Evolutionary conservation across 1,140 invertebrate species (phyloP).

Genomic region (Harlomillsia oculata): DNA sequence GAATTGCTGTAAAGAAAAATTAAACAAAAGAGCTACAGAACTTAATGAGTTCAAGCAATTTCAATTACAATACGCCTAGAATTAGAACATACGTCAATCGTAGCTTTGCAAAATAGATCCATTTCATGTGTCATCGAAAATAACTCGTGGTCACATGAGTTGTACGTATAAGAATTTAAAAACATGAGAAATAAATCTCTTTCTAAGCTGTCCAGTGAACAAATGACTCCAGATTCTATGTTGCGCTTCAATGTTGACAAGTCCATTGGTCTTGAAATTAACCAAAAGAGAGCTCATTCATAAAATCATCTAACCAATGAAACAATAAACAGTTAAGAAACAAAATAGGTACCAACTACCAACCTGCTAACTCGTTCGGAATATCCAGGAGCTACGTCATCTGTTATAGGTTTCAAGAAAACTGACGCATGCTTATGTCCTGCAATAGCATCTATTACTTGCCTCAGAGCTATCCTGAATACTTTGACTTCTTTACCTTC

Average conservation of each 20-base stretch:
- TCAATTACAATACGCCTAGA: no score
- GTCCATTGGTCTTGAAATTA: conserved; percentile 64
- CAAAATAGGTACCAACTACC: neutral
- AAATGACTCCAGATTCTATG: conserved; percentile 72
- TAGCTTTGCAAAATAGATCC: no score
- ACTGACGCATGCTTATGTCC: conserved; percentile 79
- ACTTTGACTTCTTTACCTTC: conserved; percentile 60
- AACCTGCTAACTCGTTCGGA: conserved; percentile 56
- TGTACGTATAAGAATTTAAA: conserved; percentile 88
- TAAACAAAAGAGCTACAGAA: no score
- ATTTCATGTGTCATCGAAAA: conserved; percentile 3
- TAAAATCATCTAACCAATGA: neutral
- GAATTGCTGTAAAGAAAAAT: no score
- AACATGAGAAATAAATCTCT: conserved; percentile 86
- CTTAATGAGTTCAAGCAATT: no score
- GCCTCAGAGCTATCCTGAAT: conserved; percentile 83
- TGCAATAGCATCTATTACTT: conserved; percentile 68
- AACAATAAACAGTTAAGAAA: neutral
- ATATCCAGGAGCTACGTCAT: conserved; percentile 79
- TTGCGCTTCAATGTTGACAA: conserved; percentile 75
- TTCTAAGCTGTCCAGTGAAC: conserved; percentile 76
- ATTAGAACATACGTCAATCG: no score
- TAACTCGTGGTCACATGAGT: conserved; percentile 58
- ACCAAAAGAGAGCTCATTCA: neutral
- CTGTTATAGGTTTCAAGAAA: conserved; percentile 74